Evolutionary conservation across 2,113 vertebrate genomes (phyloP).

Genomic region (Platysteira castanea): DNA sequence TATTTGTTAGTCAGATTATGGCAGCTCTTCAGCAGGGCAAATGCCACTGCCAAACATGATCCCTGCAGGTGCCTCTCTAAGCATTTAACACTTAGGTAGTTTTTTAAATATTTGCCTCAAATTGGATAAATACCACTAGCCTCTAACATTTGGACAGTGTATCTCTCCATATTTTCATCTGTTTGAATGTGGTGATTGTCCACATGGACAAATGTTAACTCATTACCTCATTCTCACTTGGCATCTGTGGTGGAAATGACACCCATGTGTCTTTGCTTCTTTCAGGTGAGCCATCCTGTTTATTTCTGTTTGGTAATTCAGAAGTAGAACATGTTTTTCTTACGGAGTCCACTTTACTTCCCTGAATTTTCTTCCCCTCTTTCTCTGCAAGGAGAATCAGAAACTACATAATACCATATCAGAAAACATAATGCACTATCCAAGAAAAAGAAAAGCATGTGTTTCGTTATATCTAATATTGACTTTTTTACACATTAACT

Average conservation of each 20-base stretch:
- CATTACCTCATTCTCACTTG: constrained; percentile 53
- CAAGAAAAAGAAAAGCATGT: neutral
- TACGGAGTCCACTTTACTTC: neutral
- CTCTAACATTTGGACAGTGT: constrained; percentile 20
- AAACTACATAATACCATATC: too few species aligned
- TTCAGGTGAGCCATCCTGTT: neutral
- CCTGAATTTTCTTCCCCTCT: neutral
- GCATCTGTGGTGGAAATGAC: neutral
- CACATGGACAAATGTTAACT: neutral
- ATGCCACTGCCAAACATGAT: neutral
- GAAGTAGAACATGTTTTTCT: neutral
- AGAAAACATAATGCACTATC: neutral
- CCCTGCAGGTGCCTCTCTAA: neutral
- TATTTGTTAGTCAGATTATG: neutral
- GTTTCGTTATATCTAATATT: neutral
- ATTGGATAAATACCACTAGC: neutral
- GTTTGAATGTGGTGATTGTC: neutral
- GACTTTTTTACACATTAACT: neutral
- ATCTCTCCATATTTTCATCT: neutral
- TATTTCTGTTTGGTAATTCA: neutral
- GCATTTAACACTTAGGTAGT: neutral
- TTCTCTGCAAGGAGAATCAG: constrained; percentile 60
- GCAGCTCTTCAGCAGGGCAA: constrained; percentile 5
- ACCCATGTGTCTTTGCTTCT: neutral
- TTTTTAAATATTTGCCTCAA: constrained; percentile 27